These are phyloP conservation scores for Phocides pigmalion DNA, from an alignment of 1,140 invertebrate species.

Conservation along the genomic window DNA sequence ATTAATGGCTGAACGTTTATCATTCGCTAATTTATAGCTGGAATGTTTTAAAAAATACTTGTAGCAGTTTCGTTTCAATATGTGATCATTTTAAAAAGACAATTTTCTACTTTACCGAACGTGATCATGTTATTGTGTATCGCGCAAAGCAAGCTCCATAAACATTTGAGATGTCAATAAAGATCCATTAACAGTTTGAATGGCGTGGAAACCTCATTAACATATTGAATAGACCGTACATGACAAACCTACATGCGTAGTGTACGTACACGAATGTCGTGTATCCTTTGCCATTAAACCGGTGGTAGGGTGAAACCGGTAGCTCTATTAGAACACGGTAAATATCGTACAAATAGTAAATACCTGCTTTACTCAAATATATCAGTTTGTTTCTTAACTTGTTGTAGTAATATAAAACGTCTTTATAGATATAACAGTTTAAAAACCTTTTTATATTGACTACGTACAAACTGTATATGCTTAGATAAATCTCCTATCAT, in stretches of 20 bases:
- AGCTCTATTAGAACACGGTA: conserved; percentile 5
- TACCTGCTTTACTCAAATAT: no score
- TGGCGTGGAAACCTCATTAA: conserved; percentile 19
- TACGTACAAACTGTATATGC: no score
- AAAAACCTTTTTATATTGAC: no score
- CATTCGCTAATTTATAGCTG: conserved; percentile 20
- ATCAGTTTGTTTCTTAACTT: neutral
- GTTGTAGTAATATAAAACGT: no score
- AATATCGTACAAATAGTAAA: neutral
- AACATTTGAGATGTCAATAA: neutral
- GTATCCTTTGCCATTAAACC: conserved; percentile 46
- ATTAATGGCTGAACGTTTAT: conserved; percentile 13
- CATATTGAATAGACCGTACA: conserved; percentile 16
- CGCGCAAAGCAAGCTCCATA: neutral
- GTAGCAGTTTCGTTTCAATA: neutral
- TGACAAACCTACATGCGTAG: neutral
- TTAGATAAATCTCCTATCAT: no score
- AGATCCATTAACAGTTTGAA: conserved; percentile 8
- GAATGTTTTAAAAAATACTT: conserved; percentile 4
- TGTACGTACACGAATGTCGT: conserved; percentile 40
- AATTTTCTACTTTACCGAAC: neutral
- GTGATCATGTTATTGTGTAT: neutral
- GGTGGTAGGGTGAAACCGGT: conserved; percentile 28
- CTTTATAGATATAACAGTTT: no score
- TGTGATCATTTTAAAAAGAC: neutral